Base-by-base conservation (phyloP, 2,888 invertebrate species). In the Chalcis sispes region DNA sequence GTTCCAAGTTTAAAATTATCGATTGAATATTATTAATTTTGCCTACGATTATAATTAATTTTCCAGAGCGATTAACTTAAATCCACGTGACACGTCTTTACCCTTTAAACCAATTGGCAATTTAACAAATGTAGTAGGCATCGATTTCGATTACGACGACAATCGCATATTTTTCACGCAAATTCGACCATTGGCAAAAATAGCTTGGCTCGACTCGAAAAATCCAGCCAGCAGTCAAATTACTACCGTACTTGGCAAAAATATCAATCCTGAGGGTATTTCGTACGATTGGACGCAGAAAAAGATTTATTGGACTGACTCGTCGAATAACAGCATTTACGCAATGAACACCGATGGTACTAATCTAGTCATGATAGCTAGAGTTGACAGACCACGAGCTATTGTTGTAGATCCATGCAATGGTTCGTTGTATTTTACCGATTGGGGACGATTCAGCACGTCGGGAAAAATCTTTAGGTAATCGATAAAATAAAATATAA, bases 271-370 rank as follows among this genome's bases (percentile, higher is more conserved):
- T 0, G 97, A 97, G 88, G 97, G 97, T 3, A 95, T 98, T 78
- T 96, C 97, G 0, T 97, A 98, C 86, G 99, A 99, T 86, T 99
- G 99, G 99, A 96, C 98, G 0, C 97, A 97, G 82, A 95, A 96
- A 86, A 98, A 98, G 88, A 93, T 99, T 46, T 99, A 98, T 88
- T 99, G 98, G 98, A 97, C 98, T 0, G 99, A 99, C 85, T 96
- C 97, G 32, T 95, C 95, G 0, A 97, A 98, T 82, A 96, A 96
- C 83, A 96, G 96, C 13, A 97, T 98, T 72, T 98, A 97, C 84
- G 95, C 98, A 0, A 96, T 98, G 95, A 97, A 98, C 85, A 89
- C 96, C 25, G 96, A 97, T 84, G 96, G 97, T 1, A 91, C 93
- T 0, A 94, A 96, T 82, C 89, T 96, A 61, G 96, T 97, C 0